A percentile compares a stretch with the other conserved stretches of the same genome.
These are phyloP conservation scores for Dryobota labecula DNA, from an alignment of 2,888 invertebrate species.

Conservation along the genomic window DNA sequence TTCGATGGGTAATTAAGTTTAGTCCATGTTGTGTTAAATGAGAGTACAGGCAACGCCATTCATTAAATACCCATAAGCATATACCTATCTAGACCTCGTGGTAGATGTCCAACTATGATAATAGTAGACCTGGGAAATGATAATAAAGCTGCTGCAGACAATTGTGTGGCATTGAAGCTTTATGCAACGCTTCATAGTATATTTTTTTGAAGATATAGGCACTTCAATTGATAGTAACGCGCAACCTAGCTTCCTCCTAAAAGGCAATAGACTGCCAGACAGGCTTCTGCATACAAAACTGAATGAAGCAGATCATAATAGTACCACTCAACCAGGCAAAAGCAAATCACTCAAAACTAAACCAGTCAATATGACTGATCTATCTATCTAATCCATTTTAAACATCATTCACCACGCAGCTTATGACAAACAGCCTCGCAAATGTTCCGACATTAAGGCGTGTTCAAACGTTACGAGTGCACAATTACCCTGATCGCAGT, in stretches of 20 bases:
- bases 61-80: background rate
- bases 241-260: too few relatives aligned
- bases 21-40: conserved; percentile 38
- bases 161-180: background rate
- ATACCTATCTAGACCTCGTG: background rate
- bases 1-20: conserved; percentile 57
- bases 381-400: too few relatives aligned
- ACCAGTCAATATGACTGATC: too few relatives aligned
- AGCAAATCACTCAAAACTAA: too few relatives aligned
- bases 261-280: too few relatives aligned
- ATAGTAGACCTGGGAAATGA: background rate
- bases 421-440: conserved; percentile 37
- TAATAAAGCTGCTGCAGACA: background rate
- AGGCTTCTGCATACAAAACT: too few relatives aligned
- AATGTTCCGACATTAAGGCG: conserved; percentile 54
- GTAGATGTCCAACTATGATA: background rate
- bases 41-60: background rate
- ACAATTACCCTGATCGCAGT: conserved; percentile 56
- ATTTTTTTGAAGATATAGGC: too few relatives aligned
- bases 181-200: background rate
- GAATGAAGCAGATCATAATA: too few relatives aligned
- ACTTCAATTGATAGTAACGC: too few relatives aligned
- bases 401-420: conserved; percentile 9
- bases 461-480: conserved; percentile 57
- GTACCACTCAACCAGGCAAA: too few relatives aligned